phyloP scores from a whole-genome alignment of 2,113 vertebrate genomes.

The Taurulus bubalis region DNA sequence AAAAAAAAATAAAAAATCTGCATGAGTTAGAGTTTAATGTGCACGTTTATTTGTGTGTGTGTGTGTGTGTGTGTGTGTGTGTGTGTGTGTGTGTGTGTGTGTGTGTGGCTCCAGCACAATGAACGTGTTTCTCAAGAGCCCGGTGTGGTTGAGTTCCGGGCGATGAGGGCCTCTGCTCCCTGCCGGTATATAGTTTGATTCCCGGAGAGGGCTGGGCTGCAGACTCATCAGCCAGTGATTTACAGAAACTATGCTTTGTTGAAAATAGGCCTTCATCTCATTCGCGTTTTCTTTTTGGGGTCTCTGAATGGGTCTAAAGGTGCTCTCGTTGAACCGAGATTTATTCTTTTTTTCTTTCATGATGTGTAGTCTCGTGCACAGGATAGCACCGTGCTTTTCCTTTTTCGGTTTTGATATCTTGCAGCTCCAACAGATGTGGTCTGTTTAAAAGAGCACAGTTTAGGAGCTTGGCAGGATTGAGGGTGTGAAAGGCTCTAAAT shows the following conservation, averaged over 20 bases:
- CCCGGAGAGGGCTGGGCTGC: slow-evolving; percentile 50
- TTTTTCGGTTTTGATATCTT: not conserved
- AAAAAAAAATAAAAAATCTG: fast-evolving
- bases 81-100: not conserved
- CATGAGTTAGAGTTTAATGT: fast-evolving
- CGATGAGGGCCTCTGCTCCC: slow-evolving; percentile 54
- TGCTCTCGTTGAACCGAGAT: too few relatives aligned
- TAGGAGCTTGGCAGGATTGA: not conserved
- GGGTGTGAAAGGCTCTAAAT: not conserved
- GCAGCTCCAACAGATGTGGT: slow-evolving; percentile 12
- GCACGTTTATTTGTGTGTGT: not conserved
- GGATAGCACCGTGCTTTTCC: not conserved
- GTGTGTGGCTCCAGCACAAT: too few relatives aligned
- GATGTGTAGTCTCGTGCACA: not conserved
- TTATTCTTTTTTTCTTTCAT: too few relatives aligned
- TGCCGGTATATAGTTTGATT: slow-evolving; percentile 46
- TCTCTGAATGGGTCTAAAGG: not conserved
- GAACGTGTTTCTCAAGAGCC: not conserved
- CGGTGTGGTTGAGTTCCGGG: slow-evolving; percentile 45
- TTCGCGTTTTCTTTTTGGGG: not conserved
- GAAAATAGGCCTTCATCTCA: not conserved
- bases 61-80: too few relatives aligned
- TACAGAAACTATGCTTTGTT: not conserved
- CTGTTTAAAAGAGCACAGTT: not conserved
- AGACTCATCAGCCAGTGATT: slow-evolving; percentile 26